A percentile compares a stretch with the other conserved stretches of the same genome.
Evolutionary conservation across 1,140 invertebrate species (phyloP).

Genomic region (Drosophila tristis): DNA sequence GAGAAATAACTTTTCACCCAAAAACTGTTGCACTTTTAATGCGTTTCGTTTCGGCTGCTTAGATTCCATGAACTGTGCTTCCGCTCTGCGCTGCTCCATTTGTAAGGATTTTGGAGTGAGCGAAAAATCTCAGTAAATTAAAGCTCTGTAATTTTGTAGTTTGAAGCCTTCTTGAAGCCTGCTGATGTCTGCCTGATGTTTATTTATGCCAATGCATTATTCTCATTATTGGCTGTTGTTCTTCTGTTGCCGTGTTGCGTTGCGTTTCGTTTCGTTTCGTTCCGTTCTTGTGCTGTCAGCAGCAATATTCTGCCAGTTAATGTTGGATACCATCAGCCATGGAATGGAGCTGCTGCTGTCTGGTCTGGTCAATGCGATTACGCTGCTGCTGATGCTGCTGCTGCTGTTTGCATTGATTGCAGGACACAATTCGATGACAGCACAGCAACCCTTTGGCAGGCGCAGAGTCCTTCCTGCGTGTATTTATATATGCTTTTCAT

Average conservation of each 20-base stretch:
- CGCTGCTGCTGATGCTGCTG: conserved; percentile 2
- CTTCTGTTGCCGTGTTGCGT: conserved; percentile 2
- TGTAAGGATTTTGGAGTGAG: too few relatives aligned
- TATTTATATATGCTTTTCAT: conserved; percentile 64
- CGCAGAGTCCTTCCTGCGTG: conserved; percentile 2
- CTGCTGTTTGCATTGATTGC: conserved; percentile 75
- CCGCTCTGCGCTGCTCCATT: background rate
- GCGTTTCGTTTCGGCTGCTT: conserved; percentile 68
- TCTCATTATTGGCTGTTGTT: conserved; percentile 34
- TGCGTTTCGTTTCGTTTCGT: background rate
- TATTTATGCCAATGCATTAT: conserved; percentile 62
- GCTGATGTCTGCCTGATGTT: conserved; percentile 42
- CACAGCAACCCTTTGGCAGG: conserved; percentile 25
- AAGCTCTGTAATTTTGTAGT: conserved; percentile 15
- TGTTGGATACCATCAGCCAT: conserved; percentile 11
- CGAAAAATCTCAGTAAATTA: conserved; percentile 13
- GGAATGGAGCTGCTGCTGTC: background rate
- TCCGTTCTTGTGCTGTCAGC: conserved; percentile 49
- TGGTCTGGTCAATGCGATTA: conserved; percentile 73
- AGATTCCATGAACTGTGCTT: conserved; percentile 25
- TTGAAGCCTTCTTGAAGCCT: conserved; percentile 42
- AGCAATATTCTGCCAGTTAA: conserved; percentile 57
- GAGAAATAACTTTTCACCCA: conserved; percentile 50
- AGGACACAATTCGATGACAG: conserved; percentile 62
- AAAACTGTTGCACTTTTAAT: conserved; percentile 77